phyloP scores from a whole-genome alignment of 2,888 invertebrate species.

The Eudiplozoon nipponicum region DNA sequence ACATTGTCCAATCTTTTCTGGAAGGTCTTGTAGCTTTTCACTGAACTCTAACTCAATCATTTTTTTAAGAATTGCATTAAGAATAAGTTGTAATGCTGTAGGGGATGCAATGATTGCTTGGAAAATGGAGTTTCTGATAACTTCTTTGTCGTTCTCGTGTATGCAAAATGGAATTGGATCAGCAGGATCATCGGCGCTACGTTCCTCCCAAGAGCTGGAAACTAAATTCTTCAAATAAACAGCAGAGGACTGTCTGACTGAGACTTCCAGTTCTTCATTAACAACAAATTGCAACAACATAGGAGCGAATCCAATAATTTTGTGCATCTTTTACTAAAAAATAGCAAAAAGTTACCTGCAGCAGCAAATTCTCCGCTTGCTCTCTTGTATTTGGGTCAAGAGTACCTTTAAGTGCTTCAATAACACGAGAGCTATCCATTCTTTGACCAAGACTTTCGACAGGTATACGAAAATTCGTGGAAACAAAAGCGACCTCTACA shows the following conservation, averaged over 20 bases:
- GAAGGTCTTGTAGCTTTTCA: conserved; percentile 62
- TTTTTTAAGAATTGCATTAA: conserved; percentile 59
- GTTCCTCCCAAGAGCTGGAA: conserved; percentile 43
- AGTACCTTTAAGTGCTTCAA: not conserved
- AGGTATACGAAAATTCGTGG: no score
- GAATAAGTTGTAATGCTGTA: conserved; percentile 43
- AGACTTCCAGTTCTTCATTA: conserved; percentile 50
- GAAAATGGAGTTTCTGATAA: conserved; percentile 66
- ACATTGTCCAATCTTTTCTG: conserved; percentile 69
- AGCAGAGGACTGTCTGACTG: conserved; percentile 65
- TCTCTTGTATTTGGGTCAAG: not conserved
- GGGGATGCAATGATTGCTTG: conserved; percentile 72
- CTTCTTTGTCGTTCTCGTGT: conserved; percentile 71
- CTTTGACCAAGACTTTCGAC: no score
- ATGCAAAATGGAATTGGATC: conserved; percentile 40
- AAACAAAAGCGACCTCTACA: no score
- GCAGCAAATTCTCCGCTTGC: not conserved
- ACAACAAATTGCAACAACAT: conserved; percentile 65
- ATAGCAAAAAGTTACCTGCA: not conserved
- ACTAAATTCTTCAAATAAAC: conserved; percentile 81
- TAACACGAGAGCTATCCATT: not conserved
- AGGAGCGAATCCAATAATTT: conserved; percentile 80
- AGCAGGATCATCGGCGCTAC: conserved; percentile 30
- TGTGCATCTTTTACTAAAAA: conserved; percentile 38
- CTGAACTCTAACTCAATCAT: conserved; percentile 86